Evolutionary conservation across 2,888 invertebrate genomes (phyloP).

Genomic region (Cordilura impudica): DNA sequence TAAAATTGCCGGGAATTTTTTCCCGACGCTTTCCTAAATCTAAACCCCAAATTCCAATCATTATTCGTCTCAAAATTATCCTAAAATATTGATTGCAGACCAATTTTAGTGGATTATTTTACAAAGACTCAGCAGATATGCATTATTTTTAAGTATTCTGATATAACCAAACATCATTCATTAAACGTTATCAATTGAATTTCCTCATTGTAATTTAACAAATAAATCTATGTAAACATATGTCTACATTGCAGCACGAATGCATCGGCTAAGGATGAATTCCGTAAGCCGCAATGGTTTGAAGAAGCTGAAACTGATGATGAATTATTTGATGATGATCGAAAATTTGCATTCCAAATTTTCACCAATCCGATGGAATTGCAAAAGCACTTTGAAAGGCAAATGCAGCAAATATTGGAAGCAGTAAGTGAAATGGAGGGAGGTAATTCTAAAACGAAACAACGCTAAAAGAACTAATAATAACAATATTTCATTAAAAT

Average conservation of each 20-base stretch:
- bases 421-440: conserved; percentile 77
- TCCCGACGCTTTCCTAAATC: too few species aligned
- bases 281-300: conserved; percentile 77
- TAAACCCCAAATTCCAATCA: too few species aligned
- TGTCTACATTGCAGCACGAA: neutral
- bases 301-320: conserved; percentile 78
- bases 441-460: conserved; percentile 46
- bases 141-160: too few species aligned
- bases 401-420: conserved; percentile 81
- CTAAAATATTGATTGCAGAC: too few species aligned
- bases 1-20: too few species aligned
- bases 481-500: conserved; percentile 15
- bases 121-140: too few species aligned
- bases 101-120: neutral
- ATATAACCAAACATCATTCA: too few species aligned
- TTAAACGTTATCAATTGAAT: too few species aligned
- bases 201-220: neutral
- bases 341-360: conserved; percentile 79
- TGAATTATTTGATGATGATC: conserved; percentile 76
- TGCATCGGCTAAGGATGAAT: conserved; percentile 73
- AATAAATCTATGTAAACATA: neutral
- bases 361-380: conserved; percentile 81
- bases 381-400: conserved; percentile 81
- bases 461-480: neutral
- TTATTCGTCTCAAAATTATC: too few species aligned